phyloP scores from a whole-genome alignment of 2,113 vertebrate species.

The Python bivittatus region DNA sequence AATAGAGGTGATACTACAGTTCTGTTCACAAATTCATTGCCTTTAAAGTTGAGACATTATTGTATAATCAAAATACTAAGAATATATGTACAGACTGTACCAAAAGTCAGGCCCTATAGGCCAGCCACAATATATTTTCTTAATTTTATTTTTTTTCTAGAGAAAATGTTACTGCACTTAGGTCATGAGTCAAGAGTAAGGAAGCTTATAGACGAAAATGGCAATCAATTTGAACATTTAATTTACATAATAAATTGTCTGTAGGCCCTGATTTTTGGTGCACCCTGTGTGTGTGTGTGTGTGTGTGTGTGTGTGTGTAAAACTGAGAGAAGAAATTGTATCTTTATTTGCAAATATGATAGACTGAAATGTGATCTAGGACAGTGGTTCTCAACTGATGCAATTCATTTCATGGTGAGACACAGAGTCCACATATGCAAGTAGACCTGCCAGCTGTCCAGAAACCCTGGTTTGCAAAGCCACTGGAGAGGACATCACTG shows the following conservation, averaged over 20 bases:
- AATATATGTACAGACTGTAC: slow-evolving; percentile 1
- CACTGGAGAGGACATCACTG: neutral
- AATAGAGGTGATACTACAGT: slow-evolving; percentile 52
- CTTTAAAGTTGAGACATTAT: slow-evolving; percentile 44
- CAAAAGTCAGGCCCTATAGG: neutral
- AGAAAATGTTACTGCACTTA: too few relatives aligned
- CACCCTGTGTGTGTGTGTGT: neutral
- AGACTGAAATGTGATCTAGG: slow-evolving; percentile 23
- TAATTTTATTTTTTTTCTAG: too few relatives aligned
- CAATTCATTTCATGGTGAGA: neutral
- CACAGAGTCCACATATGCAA: neutral
- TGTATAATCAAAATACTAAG: slow-evolving; percentile 29
- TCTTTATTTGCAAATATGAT: slow-evolving; percentile 5
- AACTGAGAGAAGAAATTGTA: slow-evolving; percentile 23
- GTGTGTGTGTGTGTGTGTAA: neutral
- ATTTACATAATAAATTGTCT: neutral
- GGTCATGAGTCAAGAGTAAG: neutral
- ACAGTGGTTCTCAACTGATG: neutral
- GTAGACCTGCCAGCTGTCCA: neutral
- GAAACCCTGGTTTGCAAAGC: neutral
- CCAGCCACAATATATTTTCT: neutral
- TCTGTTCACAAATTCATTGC: slow-evolving; percentile 43
- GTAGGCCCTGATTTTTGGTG: neutral
- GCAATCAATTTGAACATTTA: neutral
- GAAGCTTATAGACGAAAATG: neutral